Evolutionary conservation across 2,113 vertebrate genomes (phyloP).

Genomic region (Eurystomus gularis): DNA sequence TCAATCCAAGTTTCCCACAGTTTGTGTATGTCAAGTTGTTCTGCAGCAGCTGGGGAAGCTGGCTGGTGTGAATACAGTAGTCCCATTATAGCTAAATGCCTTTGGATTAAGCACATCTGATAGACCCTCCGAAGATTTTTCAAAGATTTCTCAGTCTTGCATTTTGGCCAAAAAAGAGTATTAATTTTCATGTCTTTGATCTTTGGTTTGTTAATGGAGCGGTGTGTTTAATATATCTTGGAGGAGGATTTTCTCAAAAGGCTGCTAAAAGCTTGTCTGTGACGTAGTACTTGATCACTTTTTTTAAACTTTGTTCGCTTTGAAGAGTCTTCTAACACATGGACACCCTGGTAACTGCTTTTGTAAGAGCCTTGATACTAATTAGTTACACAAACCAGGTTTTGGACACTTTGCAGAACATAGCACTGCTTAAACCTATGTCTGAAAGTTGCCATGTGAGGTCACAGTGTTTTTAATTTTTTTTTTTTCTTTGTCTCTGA

Average conservation of each 20-base stretch:
- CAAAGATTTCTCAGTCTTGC: neutral
- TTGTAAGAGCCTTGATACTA: neutral
- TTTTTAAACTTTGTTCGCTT: neutral
- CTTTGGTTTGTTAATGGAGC: neutral
- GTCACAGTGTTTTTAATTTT: neutral
- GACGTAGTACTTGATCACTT: neutral
- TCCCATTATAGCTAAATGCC: neutral
- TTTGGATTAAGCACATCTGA: neutral
- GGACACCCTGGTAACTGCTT: neutral
- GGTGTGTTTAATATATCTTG: neutral
- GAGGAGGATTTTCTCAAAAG: neutral
- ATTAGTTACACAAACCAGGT: neutral
- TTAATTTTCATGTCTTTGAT: neutral
- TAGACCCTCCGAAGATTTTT: neutral
- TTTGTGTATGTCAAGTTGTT: conserved; percentile 49
- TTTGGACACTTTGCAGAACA: neutral
- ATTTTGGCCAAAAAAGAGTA: neutral
- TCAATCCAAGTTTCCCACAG: neutral
- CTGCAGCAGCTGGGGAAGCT: neutral
- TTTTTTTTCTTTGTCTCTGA: neutral
- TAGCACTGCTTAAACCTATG: fast-evolving
- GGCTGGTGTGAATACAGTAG: neutral
- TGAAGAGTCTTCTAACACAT: neutral
- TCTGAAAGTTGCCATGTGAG: neutral
- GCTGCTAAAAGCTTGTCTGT: neutral